Evolutionary conservation across 2,888 invertebrate species (phyloP).

Genomic region (Hylaea fasciaria): DNA sequence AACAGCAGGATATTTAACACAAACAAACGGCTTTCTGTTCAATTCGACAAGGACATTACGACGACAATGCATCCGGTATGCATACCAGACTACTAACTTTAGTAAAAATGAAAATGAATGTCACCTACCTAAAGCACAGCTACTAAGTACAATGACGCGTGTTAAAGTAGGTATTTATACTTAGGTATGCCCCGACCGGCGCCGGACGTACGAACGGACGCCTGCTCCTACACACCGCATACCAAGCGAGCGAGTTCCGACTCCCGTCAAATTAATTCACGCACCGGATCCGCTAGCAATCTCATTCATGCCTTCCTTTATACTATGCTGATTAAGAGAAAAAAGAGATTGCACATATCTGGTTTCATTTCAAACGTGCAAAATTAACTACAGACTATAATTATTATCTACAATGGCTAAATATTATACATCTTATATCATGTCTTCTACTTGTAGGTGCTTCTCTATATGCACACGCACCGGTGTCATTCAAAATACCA

Average conservation of each 20-base stretch:
- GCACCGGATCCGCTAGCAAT: conserved; percentile 41
- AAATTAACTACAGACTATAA: no score
- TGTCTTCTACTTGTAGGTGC: no score
- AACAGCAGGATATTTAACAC: background rate
- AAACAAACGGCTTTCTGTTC: conserved; percentile 24
- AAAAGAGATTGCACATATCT: background rate
- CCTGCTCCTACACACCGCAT: conserved; percentile 53
- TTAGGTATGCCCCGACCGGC: conserved; percentile 20
- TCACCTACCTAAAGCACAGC: conserved; percentile 4
- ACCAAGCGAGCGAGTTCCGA: conserved; percentile 66
- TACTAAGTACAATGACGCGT: conserved; percentile 15
- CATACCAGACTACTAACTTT: conserved; percentile 23
- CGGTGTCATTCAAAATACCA: no score
- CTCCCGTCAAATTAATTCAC: conserved; percentile 67
- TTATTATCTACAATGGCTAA: no score
- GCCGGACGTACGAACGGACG: conserved; percentile 47
- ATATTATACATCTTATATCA: no score
- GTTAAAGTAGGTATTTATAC: conserved; percentile 3
- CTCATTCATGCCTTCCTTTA: conserved; percentile 25
- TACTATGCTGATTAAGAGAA: background rate
- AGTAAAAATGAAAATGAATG: conserved; percentile 23
- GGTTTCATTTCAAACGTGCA: no score
- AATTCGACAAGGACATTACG: conserved; percentile 24
- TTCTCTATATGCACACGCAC: no score
- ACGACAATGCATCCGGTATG: conserved; percentile 31